Evolutionary conservation across 2,113 vertebrate species (phyloP).

Genomic region (Hippopotamus amphibius): DNA sequence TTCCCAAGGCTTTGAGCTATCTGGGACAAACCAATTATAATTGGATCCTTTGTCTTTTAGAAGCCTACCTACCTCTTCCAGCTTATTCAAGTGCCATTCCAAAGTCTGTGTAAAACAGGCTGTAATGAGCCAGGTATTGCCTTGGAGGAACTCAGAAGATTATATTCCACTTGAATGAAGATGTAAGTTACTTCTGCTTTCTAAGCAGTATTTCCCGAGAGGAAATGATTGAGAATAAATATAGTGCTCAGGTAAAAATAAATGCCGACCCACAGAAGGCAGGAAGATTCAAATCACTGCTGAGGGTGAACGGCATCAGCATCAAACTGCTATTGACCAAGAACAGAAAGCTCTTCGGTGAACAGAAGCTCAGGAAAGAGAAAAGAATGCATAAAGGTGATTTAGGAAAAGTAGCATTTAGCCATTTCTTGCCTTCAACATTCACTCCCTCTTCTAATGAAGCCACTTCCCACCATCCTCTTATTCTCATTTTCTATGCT

Average conservation of each 20-base stretch:
- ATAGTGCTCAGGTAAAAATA: background rate
- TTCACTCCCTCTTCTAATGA: background rate
- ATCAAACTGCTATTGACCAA: background rate
- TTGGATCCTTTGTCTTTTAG: conserved; percentile 39
- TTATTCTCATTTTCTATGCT: background rate
- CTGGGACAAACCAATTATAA: conserved; percentile 28
- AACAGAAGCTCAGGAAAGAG: background rate
- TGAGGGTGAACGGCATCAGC: background rate
- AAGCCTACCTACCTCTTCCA: background rate
- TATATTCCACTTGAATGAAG: conserved; percentile 51
- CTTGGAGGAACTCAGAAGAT: conserved; percentile 39
- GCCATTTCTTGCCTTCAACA: background rate
- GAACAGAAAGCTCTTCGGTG: background rate
- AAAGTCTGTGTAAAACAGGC: background rate
- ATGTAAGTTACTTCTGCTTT: conserved; percentile 47
- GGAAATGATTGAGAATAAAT: conserved; percentile 25
- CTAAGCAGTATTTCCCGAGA: conserved; percentile 25
- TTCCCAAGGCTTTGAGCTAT: background rate
- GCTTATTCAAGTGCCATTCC: background rate
- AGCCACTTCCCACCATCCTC: background rate
- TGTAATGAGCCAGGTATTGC: background rate
- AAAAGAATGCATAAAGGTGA: background rate
- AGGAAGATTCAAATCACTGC: background rate
- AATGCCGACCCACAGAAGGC: background rate
- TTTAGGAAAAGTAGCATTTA: background rate